Evolutionary conservation across 2,797 vertebrate species (phyloP).

Genomic region (Diglossa cyanea): DNA sequence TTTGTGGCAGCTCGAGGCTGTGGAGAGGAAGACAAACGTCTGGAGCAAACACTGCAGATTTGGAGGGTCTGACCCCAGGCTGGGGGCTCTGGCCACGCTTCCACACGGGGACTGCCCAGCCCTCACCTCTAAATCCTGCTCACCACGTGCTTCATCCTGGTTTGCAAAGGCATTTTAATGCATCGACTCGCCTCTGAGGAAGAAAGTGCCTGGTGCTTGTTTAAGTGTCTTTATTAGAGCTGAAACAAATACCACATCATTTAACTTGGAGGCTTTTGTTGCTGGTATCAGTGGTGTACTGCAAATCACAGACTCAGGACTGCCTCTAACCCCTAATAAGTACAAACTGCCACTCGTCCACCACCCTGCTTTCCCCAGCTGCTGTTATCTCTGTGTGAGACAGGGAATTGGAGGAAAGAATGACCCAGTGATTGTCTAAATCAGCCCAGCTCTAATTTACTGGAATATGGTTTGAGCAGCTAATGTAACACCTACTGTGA

Average conservation of each 20-base stretch:
- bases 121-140: background rate
- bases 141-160: background rate
- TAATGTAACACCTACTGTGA: conserved; percentile 77
- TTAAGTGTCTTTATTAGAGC: conserved; percentile 49
- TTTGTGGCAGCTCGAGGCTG: background rate
- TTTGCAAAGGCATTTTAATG: background rate
- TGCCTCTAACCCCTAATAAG: conserved; percentile 69
- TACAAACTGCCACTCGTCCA: conserved; percentile 53
- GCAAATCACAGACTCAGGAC: conserved; percentile 65
- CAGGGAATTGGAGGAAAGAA: conserved; percentile 70
- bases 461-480: conserved; percentile 78
- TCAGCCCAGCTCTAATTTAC: conserved; percentile 79
- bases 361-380: conserved; percentile 57
- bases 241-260: conserved; percentile 60
- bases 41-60: background rate
- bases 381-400: conserved; percentile 76
- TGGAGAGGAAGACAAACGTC: background rate
- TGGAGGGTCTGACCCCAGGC: background rate
- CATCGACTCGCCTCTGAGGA: background rate
- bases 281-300: conserved; percentile 37
- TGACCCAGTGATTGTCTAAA: conserved; percentile 78
- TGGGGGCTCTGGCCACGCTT: background rate
- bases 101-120: background rate
- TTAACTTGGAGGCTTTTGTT: conserved; percentile 45
- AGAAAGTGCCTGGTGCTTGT: background rate